phyloP scores from a whole-genome alignment of 53 echinoderm and acorn worm genomes.

The Apostichopus leukothele region DNA sequence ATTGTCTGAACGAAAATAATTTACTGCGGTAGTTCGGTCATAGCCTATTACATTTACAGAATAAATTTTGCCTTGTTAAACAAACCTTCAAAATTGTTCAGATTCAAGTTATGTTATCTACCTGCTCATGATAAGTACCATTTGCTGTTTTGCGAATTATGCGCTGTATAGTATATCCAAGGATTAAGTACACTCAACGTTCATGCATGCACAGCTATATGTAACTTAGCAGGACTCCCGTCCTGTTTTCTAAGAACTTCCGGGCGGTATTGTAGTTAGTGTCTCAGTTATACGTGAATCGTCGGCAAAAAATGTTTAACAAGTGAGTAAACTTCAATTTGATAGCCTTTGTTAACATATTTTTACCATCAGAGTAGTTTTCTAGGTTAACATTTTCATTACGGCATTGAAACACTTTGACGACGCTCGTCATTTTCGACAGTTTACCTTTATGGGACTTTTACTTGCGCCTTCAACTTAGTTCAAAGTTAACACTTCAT shows the following conservation, averaged over 20 bases:
- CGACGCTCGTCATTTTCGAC: neutral
- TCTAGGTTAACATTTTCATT: neutral
- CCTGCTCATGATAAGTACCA: too few relatives aligned
- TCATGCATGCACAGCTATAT: neutral
- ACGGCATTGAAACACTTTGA: neutral
- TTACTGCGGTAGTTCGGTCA: too few relatives aligned
- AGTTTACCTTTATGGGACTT: neutral
- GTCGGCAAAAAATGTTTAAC: conserved; percentile 22
- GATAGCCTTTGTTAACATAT: neutral
- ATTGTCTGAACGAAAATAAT: too few relatives aligned
- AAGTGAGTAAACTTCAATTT: conserved; percentile 16
- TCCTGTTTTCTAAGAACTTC: conserved; percentile 19
- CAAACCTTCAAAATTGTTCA: too few relatives aligned
- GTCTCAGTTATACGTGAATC: neutral
- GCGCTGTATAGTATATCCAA: neutral
- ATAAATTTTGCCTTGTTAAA: too few relatives aligned
- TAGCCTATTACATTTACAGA: too few relatives aligned
- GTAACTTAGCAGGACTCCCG: neutral
- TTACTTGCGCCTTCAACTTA: neutral
- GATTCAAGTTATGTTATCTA: too few relatives aligned
- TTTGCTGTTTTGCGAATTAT: neutral
- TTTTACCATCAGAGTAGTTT: neutral
- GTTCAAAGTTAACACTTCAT: neutral
- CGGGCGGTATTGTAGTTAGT: neutral
- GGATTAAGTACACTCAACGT: conserved; percentile 7